phyloP scores from a whole-genome alignment of 2,888 invertebrate genomes.

The Diarsia rubi region DNA sequence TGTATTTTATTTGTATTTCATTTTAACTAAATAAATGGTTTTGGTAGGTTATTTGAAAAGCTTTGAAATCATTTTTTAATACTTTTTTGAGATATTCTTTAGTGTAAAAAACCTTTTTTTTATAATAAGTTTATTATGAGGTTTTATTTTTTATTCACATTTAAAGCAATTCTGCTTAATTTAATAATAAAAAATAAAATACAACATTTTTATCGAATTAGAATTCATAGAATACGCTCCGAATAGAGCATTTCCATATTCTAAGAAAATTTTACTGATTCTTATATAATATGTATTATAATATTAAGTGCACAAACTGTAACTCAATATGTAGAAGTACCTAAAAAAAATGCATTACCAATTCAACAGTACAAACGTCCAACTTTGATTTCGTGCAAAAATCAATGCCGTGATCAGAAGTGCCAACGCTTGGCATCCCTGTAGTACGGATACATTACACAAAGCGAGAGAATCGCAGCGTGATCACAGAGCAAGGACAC shows the following conservation, averaged over 20 bases:
- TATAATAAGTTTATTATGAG: neutral
- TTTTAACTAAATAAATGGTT: neutral
- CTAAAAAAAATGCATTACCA: neutral
- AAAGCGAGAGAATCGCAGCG: neutral
- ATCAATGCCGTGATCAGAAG: neutral
- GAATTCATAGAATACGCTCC: neutral
- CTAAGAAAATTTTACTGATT: neutral
- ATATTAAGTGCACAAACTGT: neutral
- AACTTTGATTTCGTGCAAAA: neutral
- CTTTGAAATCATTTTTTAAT: neutral
- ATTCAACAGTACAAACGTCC: neutral
- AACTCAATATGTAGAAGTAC: neutral
- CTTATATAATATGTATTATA: too few species aligned
- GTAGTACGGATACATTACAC: neutral
- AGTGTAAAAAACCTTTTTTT: neutral
- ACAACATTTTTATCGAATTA: neutral
- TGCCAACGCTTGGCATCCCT: neutral
- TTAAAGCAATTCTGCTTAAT: neutral
- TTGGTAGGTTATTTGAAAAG: neutral
- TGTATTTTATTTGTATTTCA: neutral
- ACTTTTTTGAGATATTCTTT: neutral
- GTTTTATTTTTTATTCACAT: neutral
- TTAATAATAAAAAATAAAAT: neutral
- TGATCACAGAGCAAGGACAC: slow-evolving; percentile 7
- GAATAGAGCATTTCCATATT: neutral